These are phyloP conservation scores for Spisula solida DNA, from an alignment of 2,888 invertebrate genomes.

Conservation along the genomic window DNA sequence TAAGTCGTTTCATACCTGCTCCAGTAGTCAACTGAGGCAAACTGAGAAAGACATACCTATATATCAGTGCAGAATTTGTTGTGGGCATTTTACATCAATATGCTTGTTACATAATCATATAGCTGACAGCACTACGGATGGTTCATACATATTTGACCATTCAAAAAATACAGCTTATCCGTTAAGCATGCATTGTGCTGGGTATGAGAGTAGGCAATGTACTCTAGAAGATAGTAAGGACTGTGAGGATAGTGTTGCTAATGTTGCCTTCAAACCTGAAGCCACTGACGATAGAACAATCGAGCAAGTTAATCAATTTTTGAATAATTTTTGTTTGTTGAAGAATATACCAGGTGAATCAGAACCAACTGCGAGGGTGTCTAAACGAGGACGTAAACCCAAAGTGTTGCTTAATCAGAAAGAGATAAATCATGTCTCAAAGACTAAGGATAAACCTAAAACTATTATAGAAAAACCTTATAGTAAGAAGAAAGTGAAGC, in stretches of 20 bases:
- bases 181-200: constrained; percentile 22
- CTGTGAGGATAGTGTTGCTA: neutral
- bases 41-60: neutral
- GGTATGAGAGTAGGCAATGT: neutral
- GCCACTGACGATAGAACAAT: neutral
- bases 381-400: constrained; percentile 15
- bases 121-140: constrained; percentile 1
- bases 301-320: constrained; percentile 11
- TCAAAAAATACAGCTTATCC: constrained; percentile 39
- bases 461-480: neutral
- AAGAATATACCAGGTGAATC: neutral
- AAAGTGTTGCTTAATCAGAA: neutral
- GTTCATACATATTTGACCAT: constrained; percentile 53
- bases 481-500: neutral
- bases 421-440: neutral
- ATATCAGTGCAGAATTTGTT: constrained; percentile 45
- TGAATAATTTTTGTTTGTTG: neutral
- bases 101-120: constrained; percentile 54
- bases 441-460: constrained; percentile 14
- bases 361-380: neutral
- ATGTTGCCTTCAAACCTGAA: neutral
- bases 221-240: neutral
- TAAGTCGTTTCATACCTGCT: constrained; percentile 29
- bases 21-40: neutral
- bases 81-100: constrained; percentile 38